phyloP scores from a whole-genome alignment of 2,888 invertebrate species.

The Athrips mouffetella region DNA sequence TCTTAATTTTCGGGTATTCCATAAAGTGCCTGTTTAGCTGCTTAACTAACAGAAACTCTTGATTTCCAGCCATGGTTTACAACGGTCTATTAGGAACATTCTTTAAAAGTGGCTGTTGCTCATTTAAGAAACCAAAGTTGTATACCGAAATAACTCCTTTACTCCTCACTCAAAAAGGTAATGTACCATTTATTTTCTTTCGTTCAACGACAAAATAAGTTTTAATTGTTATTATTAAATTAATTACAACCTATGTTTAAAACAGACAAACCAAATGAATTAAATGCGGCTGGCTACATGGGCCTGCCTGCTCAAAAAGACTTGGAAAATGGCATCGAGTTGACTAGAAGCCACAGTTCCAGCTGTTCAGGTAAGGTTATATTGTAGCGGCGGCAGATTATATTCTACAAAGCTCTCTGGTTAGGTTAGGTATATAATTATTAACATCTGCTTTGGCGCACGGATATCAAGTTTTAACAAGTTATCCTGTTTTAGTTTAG shows the following conservation, averaged over 20 bases:
- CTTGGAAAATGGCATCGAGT: slow-evolving; percentile 43
- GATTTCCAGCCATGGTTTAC: slow-evolving; percentile 82
- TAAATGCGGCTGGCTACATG: slow-evolving; percentile 26
- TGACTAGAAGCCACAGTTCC: slow-evolving; percentile 45
- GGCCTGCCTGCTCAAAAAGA: slow-evolving; percentile 37
- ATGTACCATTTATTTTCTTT: not conserved
- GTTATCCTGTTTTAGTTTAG: no score
- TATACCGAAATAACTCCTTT: slow-evolving; percentile 77
- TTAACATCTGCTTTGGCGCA: no score
- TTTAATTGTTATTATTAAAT: not conserved
- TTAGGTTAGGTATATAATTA: not conserved
- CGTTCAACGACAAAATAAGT: no score
- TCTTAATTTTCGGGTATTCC: no score
- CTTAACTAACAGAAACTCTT: no score
- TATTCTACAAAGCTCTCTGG: not conserved
- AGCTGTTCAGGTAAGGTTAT: slow-evolving; percentile 51
- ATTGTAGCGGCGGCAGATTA: no score
- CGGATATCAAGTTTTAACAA: no score
- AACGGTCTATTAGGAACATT: slow-evolving; percentile 78
- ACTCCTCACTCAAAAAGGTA: slow-evolving; percentile 45
- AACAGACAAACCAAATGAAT: slow-evolving; percentile 38
- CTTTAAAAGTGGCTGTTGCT: slow-evolving; percentile 67
- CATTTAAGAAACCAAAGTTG: slow-evolving; percentile 63
- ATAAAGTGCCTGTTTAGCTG: no score
- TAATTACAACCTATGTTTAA: slow-evolving; percentile 27